Evolutionary conservation across 2,888 invertebrate genomes (phyloP).

Genomic region (Dasysyrphus albostriatus): DNA sequence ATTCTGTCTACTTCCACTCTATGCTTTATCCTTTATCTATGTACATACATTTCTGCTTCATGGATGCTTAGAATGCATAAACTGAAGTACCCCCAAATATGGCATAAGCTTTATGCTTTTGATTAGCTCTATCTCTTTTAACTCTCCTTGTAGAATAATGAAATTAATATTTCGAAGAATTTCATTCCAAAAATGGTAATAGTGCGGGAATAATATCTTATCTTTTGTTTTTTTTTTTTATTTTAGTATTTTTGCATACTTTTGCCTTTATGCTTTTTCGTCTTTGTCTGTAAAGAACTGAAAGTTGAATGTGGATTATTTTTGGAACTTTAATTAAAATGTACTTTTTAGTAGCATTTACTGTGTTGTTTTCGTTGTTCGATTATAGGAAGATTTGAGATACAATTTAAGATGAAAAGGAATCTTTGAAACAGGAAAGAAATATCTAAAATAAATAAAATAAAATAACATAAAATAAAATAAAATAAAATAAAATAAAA

Average conservation of each 20-base stretch:
- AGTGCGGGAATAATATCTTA: constrained; percentile 26
- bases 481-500: no score
- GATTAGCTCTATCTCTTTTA: neutral
- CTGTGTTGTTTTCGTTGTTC: neutral
- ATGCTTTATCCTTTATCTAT: neutral
- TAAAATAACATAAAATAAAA: no score
- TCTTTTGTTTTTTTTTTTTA: neutral
- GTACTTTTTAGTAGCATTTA: neutral
- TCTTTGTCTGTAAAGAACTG: neutral
- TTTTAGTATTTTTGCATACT: neutral
- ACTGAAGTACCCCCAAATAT: neutral
- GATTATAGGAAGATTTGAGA: neutral
- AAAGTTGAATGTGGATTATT: constrained; percentile 8
- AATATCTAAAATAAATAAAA: no score
- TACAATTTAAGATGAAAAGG: neutral
- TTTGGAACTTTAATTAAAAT: constrained; percentile 12
- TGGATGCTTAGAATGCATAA: constrained; percentile 7
- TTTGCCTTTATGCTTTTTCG: neutral
- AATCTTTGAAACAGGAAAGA: neutral
- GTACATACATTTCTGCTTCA: neutral
- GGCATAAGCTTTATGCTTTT: constrained; percentile 1
- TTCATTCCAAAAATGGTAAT: neutral
- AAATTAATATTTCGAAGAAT: constrained; percentile 24
- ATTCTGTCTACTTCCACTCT: neutral
- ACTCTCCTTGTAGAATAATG: neutral